Evolutionary conservation across 2,888 invertebrate species (phyloP), one percentile per base, ranked within the genome.

Genomic region (Pollenia amentaria): DNA sequence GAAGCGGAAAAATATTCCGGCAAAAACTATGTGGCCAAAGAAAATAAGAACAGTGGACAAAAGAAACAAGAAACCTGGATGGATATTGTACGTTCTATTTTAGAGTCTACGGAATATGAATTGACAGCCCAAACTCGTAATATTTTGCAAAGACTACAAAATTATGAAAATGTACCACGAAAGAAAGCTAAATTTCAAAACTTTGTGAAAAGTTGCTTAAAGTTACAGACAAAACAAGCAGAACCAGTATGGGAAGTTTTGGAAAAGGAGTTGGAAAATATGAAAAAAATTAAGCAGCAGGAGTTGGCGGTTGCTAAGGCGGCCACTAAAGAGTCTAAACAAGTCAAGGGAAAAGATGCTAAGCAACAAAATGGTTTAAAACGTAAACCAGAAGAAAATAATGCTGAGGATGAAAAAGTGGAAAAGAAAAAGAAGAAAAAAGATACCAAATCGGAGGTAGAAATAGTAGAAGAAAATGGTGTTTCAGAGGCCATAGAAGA

Each of bases 1-100:
- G 96, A 99, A 94, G 96, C 96, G 42, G 96, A 98, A 92, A 96
- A 98, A 89, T 99, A 99, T 92, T 96, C 97, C 9, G 97, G 96
- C 0, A 97, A 97, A 93, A 96, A 96, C 57, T 97, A 96, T 91
- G 95, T 95, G 29, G 94, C 96, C 6, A 96, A 96, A 91, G 94
- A 95, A 16, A 93, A 94, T 12, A 95, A 95, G 79, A 97, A 97
- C 91, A 98, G 97, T 93, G 98, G 98, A 9, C 97, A 97, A 91
- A 95, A 95, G 88, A 98, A 98, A 91, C 98, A 98, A 92, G 96
- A 96, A 90, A 95, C 95, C 69, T 98, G 98, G 98, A 92, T 93
- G 89, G 93, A 93, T 55, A 92, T 92, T 11, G 91, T 93, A 6
- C 91, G 92, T 4, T 90, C 91, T 0, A 92, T 93, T 64, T 88